phyloP scores from a whole-genome alignment of 1,140 invertebrate genomes.

The Charaxes varanes region DNA sequence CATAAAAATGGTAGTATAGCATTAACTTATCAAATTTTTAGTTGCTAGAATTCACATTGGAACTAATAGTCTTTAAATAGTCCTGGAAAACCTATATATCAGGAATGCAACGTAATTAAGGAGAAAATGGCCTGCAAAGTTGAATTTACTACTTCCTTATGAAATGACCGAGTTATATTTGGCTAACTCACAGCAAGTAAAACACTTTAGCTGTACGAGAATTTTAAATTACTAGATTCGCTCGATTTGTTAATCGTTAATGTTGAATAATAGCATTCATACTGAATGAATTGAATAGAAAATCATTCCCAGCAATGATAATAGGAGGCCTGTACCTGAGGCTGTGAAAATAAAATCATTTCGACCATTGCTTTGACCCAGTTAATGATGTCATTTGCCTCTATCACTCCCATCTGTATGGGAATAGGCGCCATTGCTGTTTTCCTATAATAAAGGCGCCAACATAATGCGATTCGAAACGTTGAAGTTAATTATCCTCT shows the following conservation, averaged over 20 bases:
- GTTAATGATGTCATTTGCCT: constrained; percentile 37
- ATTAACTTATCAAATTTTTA: no score
- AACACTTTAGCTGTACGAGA: no score
- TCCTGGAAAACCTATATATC: constrained; percentile 1
- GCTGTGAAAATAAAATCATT: constrained; percentile 41
- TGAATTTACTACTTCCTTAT: constrained; percentile 6
- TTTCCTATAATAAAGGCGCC: no score
- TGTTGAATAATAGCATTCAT: constrained; percentile 32
- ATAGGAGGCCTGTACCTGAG: constrained; percentile 21
- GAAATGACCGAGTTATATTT: constrained; percentile 3
- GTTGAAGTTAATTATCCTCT: no score
- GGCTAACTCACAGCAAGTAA: no score
- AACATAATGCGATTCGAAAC: no score
- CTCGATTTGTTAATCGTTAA: constrained; percentile 13
- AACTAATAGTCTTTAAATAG: constrained; percentile 4
- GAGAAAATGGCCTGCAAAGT: constrained; percentile 1
- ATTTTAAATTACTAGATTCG: constrained; percentile 6
- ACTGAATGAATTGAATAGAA: no score
- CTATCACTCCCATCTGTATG: constrained; percentile 35
- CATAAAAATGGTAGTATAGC: no score
- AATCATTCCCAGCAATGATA: constrained; percentile 15
- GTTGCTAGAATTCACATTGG: no score
- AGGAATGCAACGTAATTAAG: constrained; percentile 7
- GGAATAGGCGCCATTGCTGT: no score
- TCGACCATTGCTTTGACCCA: constrained; percentile 30